Evolutionary conservation across 2,113 vertebrate species (phyloP), one percentile per base, ranked within the genome.

Genomic region (Sardina pilchardus): DNA sequence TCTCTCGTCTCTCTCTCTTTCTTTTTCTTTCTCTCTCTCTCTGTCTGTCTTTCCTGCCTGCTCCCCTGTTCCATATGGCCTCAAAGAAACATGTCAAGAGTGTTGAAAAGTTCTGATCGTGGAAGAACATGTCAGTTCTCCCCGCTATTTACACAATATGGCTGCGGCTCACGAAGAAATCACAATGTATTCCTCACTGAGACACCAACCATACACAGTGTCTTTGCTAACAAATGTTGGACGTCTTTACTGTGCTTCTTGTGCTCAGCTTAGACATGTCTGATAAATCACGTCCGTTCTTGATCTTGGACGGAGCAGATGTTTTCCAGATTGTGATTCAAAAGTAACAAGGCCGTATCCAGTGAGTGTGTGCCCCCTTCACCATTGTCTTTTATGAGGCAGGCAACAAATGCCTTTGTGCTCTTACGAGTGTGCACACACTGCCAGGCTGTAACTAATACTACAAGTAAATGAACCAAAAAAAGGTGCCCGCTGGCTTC

Each of bases 361-460:
- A 14, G 63, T 34, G 63, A 6, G 26, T 30, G 10, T 26, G 21
- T 78, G 2, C 30, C 26, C 26, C 71, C 5, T 36, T 36, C 71
- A 14, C 71, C 34, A 78, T 78, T 78, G 71, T 78, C 10, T 78
- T 53, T 78, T 78, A 78, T 19, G 30, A 78, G 71, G 71, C 71
- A 78, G 71, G 30, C 71, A 78, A 75, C 71, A 75, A 75, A 78
- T 78, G 71, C 30, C 71, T 78, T 78, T 78, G 71, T 78, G 71
- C 34, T 78, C 30, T 78, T 78, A 78, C 16, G 34, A 78, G 71
- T 3, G 34, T 78, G 71, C 30, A 34, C 71, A 17, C 10, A 14
- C 71, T 78, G 34, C 34, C 34, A 78, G 71, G 71, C 71, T 39
- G 4, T 34, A 16, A 34, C 71, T 78, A 36, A 36, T 78, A 78